Conservation (phyloP, 2,113 vertebrate genomes). For the chimpanzee (Pan troglodytes) region DNA sequence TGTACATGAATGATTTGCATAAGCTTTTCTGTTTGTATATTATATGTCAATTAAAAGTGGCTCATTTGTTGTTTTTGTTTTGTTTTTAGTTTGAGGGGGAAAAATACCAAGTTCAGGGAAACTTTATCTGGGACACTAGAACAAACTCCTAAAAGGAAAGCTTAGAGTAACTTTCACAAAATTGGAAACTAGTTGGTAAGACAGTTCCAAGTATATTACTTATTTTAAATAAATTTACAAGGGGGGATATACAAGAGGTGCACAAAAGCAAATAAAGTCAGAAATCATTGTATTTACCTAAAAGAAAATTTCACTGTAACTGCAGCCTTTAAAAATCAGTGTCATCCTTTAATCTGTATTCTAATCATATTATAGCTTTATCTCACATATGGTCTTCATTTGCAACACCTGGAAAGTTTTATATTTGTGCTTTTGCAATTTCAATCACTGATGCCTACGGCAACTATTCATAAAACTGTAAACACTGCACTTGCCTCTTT, state of each 20-base stretch:
- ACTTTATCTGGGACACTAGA: not conserved
- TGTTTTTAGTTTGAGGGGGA: not conserved
- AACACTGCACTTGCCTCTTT: conserved; percentile 15
- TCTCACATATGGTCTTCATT: conserved; percentile 67
- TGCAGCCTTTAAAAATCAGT: not conserved
- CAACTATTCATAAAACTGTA: conserved; percentile 19
- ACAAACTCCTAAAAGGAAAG: not conserved
- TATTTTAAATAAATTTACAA: conserved; percentile 24
- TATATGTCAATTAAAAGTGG: not conserved
- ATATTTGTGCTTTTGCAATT: conserved; percentile 34
- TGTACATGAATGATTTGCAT: not conserved
- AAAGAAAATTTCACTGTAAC: not conserved
- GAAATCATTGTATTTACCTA: not conserved
- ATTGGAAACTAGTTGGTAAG: not conserved
- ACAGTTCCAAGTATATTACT: not conserved
- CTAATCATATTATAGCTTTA: not conserved
- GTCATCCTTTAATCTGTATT: not conserved
- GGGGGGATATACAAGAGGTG: not conserved
- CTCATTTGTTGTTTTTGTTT: not conserved
- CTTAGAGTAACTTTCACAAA: not conserved
- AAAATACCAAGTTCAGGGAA: not conserved
- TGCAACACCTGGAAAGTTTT: conserved; percentile 52
- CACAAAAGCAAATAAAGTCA: not conserved
- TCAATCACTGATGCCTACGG: not conserved
- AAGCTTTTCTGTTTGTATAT: not conserved